A percentile compares a stretch with the other conserved stretches of the same genome.
phyloP scores from a whole-genome alignment of 2,113 vertebrate species.

The Passer montanus region DNA sequence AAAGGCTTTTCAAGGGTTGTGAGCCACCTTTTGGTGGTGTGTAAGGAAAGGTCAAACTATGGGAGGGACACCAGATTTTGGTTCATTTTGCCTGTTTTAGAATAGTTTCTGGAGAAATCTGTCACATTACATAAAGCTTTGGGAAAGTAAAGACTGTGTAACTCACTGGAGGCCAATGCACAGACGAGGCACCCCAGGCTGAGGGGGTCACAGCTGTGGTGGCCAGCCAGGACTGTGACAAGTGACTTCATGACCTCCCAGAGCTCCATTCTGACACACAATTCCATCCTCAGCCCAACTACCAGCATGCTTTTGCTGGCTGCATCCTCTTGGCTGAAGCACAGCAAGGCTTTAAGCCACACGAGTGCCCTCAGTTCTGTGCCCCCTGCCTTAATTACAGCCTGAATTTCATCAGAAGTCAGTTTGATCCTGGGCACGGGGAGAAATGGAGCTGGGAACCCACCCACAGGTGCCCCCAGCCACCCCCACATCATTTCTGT shows the following conservation, averaged over 20 bases:
- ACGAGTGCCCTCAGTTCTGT: not conserved
- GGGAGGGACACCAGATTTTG: not conserved
- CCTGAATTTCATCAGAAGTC: not conserved
- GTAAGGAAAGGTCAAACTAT: not conserved
- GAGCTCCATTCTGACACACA: not conserved
- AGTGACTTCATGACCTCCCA: rapidly evolving
- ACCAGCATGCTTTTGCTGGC: not conserved
- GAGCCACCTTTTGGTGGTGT: not conserved
- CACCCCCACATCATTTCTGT: not conserved
- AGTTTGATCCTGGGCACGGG: not conserved
- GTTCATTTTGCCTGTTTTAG: not conserved
- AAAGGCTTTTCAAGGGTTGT: not conserved
- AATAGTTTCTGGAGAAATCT: not conserved
- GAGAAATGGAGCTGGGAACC: not conserved
- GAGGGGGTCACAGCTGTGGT: not conserved
- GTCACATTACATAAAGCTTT: rapidly evolving
- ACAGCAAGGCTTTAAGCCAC: not conserved
- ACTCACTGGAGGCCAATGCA: rapidly evolving
- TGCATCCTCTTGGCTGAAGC: not conserved
- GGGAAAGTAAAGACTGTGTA: not conserved
- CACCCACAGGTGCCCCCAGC: not conserved
- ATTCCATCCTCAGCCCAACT: not conserved
- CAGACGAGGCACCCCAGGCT: not conserved
- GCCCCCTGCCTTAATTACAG: not conserved
- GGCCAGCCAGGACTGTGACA: not conserved